A percentile compares a stretch with the other conserved stretches of the same genome.
Evolutionary conservation across 2,888 invertebrate genomes (phyloP).

Genomic region (Panopea generosa): DNA sequence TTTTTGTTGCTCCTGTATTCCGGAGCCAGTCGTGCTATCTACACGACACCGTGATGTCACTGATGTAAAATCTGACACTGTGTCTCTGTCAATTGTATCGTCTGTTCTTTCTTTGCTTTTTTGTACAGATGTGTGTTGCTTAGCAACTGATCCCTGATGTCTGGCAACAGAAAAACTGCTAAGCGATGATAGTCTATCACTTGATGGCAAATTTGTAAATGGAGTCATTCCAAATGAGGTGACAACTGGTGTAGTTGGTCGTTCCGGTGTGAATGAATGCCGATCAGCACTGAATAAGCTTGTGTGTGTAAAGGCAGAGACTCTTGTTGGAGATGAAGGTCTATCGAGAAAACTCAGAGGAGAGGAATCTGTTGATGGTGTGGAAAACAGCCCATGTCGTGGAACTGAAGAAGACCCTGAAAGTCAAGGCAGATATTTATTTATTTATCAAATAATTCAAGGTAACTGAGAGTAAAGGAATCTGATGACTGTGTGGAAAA

Average conservation of each 20-base stretch:
- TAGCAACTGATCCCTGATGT: no score
- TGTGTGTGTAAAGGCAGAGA: conserved; percentile 19
- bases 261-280: conserved; percentile 33
- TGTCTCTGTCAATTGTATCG: conserved; percentile 5
- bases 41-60: conserved; percentile 42
- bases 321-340: conserved; percentile 1
- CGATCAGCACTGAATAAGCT: conserved; percentile 18
- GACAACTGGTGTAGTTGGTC: conserved; percentile 20
- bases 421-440: not conserved
- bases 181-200: no score
- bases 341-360: not conserved
- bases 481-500: no score
- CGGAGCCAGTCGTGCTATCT: conserved; percentile 21
- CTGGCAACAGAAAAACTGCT: no score
- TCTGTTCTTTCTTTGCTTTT: conserved; percentile 4
- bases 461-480: no score
- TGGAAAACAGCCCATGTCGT: conserved; percentile 16
- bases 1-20: conserved; percentile 7
- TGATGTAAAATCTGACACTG: conserved; percentile 36
- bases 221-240: conserved; percentile 36
- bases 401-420: conserved; percentile 16
- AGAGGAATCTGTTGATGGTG: not conserved
- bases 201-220: conserved; percentile 18
- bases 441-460: not conserved
- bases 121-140: not conserved